phyloP scores from a whole-genome alignment of 2,888 invertebrate species.

The Dioctria linearis region DNA sequence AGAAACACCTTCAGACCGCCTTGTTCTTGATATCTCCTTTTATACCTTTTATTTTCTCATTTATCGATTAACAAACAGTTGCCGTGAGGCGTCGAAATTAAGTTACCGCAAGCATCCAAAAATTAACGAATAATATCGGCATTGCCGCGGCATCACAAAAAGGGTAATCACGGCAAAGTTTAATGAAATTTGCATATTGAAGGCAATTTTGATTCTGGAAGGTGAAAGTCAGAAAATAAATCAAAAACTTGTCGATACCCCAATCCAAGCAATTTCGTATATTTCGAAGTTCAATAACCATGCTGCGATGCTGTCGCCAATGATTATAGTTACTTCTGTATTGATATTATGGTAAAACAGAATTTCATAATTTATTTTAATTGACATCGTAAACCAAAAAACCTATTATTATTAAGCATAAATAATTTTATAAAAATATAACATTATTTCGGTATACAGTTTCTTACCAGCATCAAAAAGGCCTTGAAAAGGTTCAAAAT shows the following conservation, averaged over 20 bases:
- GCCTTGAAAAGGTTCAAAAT: conserved; percentile 29
- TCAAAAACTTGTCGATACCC: neutral
- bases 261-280: too few relatives aligned
- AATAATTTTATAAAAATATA: too few relatives aligned
- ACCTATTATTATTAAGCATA: too few relatives aligned
- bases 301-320: too few relatives aligned
- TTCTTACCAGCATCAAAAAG: neutral
- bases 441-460: too few relatives aligned
- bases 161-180: conserved; percentile 11
- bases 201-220: neutral
- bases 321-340: too few relatives aligned
- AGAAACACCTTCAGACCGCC: conserved; percentile 41
- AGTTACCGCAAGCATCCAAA: conserved; percentile 26
- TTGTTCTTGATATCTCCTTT: conserved; percentile 25
- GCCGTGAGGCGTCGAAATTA: conserved; percentile 49
- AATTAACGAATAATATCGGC: conserved; percentile 26
- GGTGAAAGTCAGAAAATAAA: neutral
- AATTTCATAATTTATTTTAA: too few relatives aligned
- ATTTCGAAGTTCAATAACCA: too few relatives aligned
- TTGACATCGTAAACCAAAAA: too few relatives aligned
- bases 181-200: conserved; percentile 52
- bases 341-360: too few relatives aligned
- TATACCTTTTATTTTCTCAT: conserved; percentile 19
- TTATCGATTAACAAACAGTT: conserved; percentile 47
- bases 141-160: conserved; percentile 4